Percentiles rank a stretch among this genome's conserved stretches.
Evolutionary conservation across 2,113 vertebrate genomes (phyloP).

Genomic region (Trochalopteron elliotii): DNA sequence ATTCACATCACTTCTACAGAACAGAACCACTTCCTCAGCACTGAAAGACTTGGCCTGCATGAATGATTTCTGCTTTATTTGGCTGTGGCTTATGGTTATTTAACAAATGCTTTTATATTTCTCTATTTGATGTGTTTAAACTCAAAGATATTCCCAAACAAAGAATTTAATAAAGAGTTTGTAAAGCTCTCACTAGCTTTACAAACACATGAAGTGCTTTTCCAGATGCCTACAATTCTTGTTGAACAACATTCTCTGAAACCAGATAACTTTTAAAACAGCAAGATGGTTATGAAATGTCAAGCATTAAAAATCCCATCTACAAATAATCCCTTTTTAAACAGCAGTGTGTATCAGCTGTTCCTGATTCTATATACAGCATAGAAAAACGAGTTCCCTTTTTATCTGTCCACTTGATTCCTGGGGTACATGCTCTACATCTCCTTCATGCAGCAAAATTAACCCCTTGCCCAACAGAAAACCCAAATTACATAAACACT

Average conservation of each 20-base stretch:
- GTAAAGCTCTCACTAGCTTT: neutral
- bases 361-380: slow-evolving; percentile 3
- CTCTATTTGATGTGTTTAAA: neutral
- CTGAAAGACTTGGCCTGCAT: slow-evolving; percentile 22
- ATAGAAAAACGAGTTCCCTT: neutral
- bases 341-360: slow-evolving; percentile 21
- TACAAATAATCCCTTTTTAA: slow-evolving; percentile 42
- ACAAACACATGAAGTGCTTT: neutral
- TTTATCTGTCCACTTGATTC: neutral
- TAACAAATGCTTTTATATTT: slow-evolving; percentile 36
- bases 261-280: slow-evolving; percentile 27
- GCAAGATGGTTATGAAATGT: neutral
- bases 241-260: slow-evolving; percentile 18
- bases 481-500: neutral
- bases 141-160: neutral
- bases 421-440: neutral
- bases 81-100: slow-evolving; percentile 9
- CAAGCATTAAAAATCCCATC: slow-evolving; percentile 39
- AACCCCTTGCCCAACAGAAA: neutral
- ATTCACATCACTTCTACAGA: slow-evolving; percentile 36
- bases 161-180: slow-evolving; percentile 27
- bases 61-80: slow-evolving; percentile 41
- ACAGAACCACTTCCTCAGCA: slow-evolving; percentile 26
- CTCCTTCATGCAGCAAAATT: neutral
- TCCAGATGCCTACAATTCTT: slow-evolving; percentile 15